These are phyloP conservation scores for Arizona elegans DNA, from an alignment of 2,113 vertebrate species.

Conservation along the genomic window DNA sequence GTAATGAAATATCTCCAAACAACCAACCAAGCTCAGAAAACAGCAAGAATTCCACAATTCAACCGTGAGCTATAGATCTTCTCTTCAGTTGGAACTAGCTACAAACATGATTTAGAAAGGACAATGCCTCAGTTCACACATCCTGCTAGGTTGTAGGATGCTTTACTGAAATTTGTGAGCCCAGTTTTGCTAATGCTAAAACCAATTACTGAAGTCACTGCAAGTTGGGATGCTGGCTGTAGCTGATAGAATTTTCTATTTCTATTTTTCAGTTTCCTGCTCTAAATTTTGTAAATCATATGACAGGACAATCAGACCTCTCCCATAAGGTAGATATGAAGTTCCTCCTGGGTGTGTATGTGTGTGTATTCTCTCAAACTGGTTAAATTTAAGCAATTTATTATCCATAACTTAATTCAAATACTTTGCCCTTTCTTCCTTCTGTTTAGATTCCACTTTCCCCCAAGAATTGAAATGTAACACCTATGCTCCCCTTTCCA, in stretches of 20 bases:
- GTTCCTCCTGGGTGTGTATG: not conserved
- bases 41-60: not conserved
- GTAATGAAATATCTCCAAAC: not conserved
- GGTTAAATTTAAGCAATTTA: not conserved
- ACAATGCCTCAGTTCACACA: not conserved
- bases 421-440: not conserved
- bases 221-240: not conserved
- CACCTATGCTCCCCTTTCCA: too few relatives aligned
- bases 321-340: too few relatives aligned
- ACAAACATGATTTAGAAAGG: not conserved
- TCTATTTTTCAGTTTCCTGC: not conserved
- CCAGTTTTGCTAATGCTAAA: not conserved
- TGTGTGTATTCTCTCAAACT: not conserved
- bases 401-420: not conserved
- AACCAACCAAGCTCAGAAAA: not conserved
- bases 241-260: not conserved
- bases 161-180: not conserved
- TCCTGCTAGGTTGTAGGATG: not conserved
- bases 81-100: not conserved
- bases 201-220: not conserved
- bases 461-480: not conserved
- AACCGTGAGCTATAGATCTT: not conserved
- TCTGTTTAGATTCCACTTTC: not conserved
- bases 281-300: not conserved
- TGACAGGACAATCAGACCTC: too few relatives aligned